Evolutionary conservation across 2,113 vertebrate species (phyloP).

Genomic region (Stigmatopora nigra): DNA sequence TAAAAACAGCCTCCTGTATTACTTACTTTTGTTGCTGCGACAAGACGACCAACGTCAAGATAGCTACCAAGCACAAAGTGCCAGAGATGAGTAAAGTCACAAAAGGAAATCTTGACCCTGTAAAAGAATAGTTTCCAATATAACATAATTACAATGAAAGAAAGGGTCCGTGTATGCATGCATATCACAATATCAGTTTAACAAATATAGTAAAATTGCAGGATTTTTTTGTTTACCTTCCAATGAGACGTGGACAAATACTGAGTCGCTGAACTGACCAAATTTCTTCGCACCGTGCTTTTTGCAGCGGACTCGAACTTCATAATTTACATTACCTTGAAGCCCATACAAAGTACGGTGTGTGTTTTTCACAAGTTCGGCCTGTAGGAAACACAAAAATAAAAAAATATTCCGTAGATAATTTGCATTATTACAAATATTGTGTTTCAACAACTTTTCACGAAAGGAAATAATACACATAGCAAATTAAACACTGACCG

Average conservation of each 20-base stretch:
- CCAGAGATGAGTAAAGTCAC: slow-evolving; percentile 76
- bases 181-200: too few relatives aligned
- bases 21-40: slow-evolving; percentile 85
- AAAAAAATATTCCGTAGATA: not conserved
- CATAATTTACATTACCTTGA: slow-evolving; percentile 75
- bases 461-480: not conserved
- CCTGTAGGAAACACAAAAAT: slow-evolving; percentile 53
- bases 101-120: slow-evolving; percentile 78
- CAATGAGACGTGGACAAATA: slow-evolving; percentile 65
- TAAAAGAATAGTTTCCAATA: slow-evolving; percentile 7
- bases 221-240: slow-evolving; percentile 46
- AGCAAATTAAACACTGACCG: slow-evolving; percentile 22
- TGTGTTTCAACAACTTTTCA: not conserved
- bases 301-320: slow-evolving; percentile 79
- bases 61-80: slow-evolving; percentile 69
- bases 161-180: too few relatives aligned
- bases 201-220: not conserved
- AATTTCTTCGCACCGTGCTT: slow-evolving; percentile 71
- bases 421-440: not conserved
- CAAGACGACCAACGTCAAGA: slow-evolving; percentile 74
- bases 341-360: slow-evolving; percentile 76
- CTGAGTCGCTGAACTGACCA: slow-evolving; percentile 81
- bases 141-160: not conserved
- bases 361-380: slow-evolving; percentile 63
- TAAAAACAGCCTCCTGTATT: not conserved